Conservation (phyloP, 2,797 vertebrate species). For the Rousettus madagascariensis region DNA sequence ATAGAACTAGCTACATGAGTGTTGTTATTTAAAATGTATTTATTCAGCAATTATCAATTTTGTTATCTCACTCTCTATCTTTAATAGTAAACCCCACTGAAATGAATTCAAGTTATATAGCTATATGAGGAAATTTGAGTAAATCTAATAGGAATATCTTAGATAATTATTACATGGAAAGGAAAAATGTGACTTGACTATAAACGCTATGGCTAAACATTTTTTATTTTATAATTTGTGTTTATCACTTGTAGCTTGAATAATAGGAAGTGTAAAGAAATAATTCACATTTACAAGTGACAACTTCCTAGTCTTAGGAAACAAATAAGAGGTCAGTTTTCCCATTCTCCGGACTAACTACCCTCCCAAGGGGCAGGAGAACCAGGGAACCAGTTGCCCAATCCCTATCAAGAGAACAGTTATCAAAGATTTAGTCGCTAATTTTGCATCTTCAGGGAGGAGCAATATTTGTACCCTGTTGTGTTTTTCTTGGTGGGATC, state of each 20-base stretch:
- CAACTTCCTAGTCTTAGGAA: neutral
- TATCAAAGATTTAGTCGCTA: neutral
- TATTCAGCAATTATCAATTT: neutral
- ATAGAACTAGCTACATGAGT: neutral
- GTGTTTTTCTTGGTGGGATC: neutral
- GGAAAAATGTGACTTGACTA: neutral
- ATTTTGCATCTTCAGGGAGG: slow-evolving; percentile 38
- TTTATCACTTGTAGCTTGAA: neutral
- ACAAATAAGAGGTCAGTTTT: neutral
- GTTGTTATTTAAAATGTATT: neutral
- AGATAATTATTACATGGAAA: neutral
- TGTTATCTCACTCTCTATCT: neutral
- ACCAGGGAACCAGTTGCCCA: neutral
- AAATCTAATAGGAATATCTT: neutral
- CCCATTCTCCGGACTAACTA: neutral
- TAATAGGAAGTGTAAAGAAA: neutral
- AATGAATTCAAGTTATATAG: neutral
- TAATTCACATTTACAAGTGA: neutral
- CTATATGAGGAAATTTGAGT: neutral
- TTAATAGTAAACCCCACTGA: neutral
- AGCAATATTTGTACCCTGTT: neutral
- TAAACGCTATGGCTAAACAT: neutral
- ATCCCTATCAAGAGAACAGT: neutral
- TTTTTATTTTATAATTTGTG: neutral
- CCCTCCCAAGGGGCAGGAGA: neutral